Evolutionary conservation across 2,113 vertebrate species (phyloP).

Genomic region (Rhinichthys klamathensis): DNA sequence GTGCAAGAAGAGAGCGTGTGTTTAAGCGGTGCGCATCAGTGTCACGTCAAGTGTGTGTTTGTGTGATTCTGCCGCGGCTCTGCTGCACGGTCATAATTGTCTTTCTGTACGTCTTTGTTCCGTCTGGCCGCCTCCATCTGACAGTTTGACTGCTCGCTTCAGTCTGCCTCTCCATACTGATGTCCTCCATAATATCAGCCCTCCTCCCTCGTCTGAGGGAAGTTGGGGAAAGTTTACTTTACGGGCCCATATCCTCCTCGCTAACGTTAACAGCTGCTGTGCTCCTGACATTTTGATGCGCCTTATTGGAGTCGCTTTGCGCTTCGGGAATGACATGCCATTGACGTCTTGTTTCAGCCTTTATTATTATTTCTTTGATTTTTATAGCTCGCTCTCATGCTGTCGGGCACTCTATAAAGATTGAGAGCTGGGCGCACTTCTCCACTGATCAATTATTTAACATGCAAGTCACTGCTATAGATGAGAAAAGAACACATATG

Average conservation of each 20-base stretch:
- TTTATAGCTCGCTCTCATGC: conserved; percentile 45
- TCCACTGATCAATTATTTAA: conserved; percentile 65
- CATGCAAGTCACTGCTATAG: conserved; percentile 32
- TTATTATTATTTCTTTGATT: conserved; percentile 43
- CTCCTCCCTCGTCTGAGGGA: conserved; percentile 52
- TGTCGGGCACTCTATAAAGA: conserved; percentile 46
- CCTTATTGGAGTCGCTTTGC: conserved; percentile 64
- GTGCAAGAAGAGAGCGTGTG: background rate
- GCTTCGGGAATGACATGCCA: conserved; percentile 61
- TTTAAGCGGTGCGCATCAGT: conserved; percentile 36
- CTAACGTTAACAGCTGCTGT: conserved; percentile 69
- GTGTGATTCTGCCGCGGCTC: conserved; percentile 27
- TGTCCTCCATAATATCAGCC: conserved; percentile 54
- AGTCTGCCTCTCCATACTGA: conserved; percentile 54
- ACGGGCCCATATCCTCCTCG: conserved; percentile 55
- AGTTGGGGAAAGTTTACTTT: conserved; percentile 76
- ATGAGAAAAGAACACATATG: conserved; percentile 50
- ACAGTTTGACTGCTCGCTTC: conserved; percentile 62
- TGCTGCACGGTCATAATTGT: conserved; percentile 54
- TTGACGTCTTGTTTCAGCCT: conserved; percentile 46
- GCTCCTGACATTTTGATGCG: conserved; percentile 69
- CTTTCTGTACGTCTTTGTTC: conserved; percentile 60
- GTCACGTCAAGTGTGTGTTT: conserved; percentile 46
- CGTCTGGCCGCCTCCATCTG: conserved; percentile 61
- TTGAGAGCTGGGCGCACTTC: conserved; percentile 29